Conservation (phyloP, 2,113 vertebrate species). For the Anarhynchus alexandrinus region DNA sequence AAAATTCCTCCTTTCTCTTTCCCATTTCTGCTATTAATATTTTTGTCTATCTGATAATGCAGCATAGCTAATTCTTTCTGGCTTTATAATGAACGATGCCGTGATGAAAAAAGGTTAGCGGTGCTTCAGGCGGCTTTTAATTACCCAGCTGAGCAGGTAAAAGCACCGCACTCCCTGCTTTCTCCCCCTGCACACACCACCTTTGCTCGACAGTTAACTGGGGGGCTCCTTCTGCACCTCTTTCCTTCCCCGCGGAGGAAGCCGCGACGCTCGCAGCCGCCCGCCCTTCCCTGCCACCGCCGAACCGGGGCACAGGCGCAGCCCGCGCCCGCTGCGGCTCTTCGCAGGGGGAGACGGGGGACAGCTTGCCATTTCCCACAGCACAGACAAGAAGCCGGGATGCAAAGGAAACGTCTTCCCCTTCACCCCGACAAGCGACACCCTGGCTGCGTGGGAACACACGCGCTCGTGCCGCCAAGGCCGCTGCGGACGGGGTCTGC, state of each 20-base stretch:
- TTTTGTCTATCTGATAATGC: slow-evolving; percentile 73
- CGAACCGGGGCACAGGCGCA: not conserved
- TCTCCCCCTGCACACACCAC: not conserved
- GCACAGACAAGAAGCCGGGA: not conserved
- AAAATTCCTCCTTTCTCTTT: slow-evolving; percentile 64
- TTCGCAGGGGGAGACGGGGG: not conserved
- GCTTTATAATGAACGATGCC: slow-evolving; percentile 69
- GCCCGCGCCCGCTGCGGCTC: not conserved
- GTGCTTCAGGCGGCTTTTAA: slow-evolving; percentile 72
- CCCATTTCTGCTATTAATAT: slow-evolving; percentile 73
- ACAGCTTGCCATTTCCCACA: fast-evolving
- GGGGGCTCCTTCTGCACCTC: not conserved
- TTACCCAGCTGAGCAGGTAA: slow-evolving; percentile 66
- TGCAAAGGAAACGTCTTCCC: fast-evolving
- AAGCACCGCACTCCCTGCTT: slow-evolving; percentile 44
- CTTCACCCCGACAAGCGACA: fast-evolving
- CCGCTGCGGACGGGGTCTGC: not conserved
- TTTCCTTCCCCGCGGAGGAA: slow-evolving; percentile 1
- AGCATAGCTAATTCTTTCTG: slow-evolving; percentile 74
- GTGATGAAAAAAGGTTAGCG: slow-evolving; percentile 65
- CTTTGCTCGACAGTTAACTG: slow-evolving; percentile 8
- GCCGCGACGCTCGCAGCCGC: fast-evolving
- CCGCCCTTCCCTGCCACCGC: not conserved
- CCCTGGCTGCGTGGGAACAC: not conserved
- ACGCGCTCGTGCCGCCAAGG: not conserved